Base-by-base conservation (phyloP, 2,113 vertebrate species). In the Enhydra lutris region DNA sequence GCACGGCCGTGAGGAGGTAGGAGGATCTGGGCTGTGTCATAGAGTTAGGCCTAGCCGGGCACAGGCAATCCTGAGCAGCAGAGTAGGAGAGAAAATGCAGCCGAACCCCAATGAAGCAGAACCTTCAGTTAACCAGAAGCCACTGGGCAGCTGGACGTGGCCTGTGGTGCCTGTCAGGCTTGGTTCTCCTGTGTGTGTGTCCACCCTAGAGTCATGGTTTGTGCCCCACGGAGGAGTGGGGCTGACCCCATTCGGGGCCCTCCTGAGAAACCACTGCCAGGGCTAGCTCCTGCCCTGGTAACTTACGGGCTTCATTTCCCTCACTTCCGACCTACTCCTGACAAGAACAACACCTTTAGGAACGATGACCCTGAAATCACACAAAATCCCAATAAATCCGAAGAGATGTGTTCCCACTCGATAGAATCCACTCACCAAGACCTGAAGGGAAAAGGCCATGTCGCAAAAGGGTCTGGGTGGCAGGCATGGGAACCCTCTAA, bases 211-310 rank as follows among this genome's bases (percentile, higher is more conserved):
- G 88, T 39, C 6, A 26, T n/a, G 34, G 50, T 45, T 31, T 47
- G 34, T 52, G 26, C 74, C 74, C 39, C 74, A 78, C 7, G 2
- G 8, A 78, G 15, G 74, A 47, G 74, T 8, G 4, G 74, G 74
- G 24, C 74, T 14, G 26, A 31, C 42, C 42, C 42, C 42, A 76
- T 8, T 17, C 39, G 7, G 24, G 73, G 14, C 71, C 71, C n/a
- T 81, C n/a, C 80, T 92, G 4, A 82, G 90, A 91, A 85, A 81
- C 34, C 42, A 26, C 23, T 69, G 92, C 69, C 45, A 69, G 59
- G 57, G 29, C 69, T 57, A 13, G 55, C 42, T 57, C 84, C 89
- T 61, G 6, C 23, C 1, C 24, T 21, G 2, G 9, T 26, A 12
- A 84, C 57, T 55, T 21, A 45, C 26, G 78, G 10, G 42, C 24